Percentiles rank a stretch among this genome's conserved stretches.
phyloP scores from a whole-genome alignment of 1,140 invertebrate species.

The Hermatobates lingyangjiaoensis region DNA sequence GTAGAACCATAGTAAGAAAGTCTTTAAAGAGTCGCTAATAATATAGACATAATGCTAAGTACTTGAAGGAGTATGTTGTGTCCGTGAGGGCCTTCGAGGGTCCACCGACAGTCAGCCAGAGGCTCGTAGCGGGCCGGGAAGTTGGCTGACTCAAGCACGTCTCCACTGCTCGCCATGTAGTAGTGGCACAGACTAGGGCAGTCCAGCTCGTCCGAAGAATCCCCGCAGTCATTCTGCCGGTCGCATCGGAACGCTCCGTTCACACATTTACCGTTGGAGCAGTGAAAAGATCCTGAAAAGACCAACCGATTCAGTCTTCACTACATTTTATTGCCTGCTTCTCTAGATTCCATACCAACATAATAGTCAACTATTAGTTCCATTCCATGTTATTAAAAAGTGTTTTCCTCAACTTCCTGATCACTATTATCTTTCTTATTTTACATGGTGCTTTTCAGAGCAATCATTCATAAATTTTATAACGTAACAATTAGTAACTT shows the following conservation, averaged over 20 bases:
- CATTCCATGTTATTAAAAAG: too few relatives aligned
- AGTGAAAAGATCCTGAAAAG: conserved; percentile 61
- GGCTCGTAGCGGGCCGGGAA: conserved; percentile 83
- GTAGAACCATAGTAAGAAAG: too few relatives aligned
- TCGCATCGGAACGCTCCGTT: conserved; percentile 79
- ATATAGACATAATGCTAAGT: conserved; percentile 7
- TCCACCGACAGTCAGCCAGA: conserved; percentile 89
- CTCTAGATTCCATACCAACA: too few relatives aligned
- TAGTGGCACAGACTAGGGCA: conserved; percentile 73
- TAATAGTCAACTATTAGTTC: too few relatives aligned
- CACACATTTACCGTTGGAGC: conserved; percentile 79
- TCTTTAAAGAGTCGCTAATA: background rate
- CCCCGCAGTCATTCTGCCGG: conserved; percentile 82
- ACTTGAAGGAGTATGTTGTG: conserved; percentile 76
- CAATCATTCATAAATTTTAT: too few relatives aligned
- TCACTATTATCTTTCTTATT: too few relatives aligned
- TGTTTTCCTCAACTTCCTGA: too few relatives aligned
- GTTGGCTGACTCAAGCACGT: conserved; percentile 83
- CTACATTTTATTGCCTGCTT: too few relatives aligned
- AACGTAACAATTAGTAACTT: too few relatives aligned
- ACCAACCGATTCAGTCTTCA: too few relatives aligned
- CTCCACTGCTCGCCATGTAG: conserved; percentile 84
- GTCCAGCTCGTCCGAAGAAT: conserved; percentile 78
- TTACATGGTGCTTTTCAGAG: too few relatives aligned
- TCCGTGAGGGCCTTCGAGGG: conserved; percentile 84